A percentile compares a stretch with the other conserved stretches of the same genome.
Evolutionary conservation across 2,888 invertebrate genomes (phyloP).

Genomic region (Deilephila porcellus): DNA sequence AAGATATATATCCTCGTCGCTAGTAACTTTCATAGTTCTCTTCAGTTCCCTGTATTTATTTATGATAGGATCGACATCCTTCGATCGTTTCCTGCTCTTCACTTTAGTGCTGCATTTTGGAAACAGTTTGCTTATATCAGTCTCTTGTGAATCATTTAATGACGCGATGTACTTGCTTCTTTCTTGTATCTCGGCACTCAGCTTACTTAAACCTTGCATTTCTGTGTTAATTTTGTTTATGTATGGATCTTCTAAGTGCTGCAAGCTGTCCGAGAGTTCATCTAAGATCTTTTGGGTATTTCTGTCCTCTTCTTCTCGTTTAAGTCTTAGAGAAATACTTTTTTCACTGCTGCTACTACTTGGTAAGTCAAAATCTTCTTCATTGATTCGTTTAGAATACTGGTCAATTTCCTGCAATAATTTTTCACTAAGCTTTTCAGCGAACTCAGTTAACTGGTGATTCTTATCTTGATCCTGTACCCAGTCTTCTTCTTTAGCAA

Average conservation of each 20-base stretch:
- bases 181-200: slow-evolving; percentile 85
- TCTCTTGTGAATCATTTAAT: slow-evolving; percentile 80
- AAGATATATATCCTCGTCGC: slow-evolving; percentile 74
- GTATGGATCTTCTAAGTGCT: slow-evolving; percentile 86
- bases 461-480: slow-evolving; percentile 85
- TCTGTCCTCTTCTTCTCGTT: slow-evolving; percentile 78
- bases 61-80: slow-evolving; percentile 79
- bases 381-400: slow-evolving; percentile 81
- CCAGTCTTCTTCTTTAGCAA: slow-evolving; percentile 84
- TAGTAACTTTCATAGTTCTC: slow-evolving; percentile 76
- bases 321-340: slow-evolving; percentile 80
- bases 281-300: slow-evolving; percentile 80
- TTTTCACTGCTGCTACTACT: slow-evolving; percentile 82
- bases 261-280: slow-evolving; percentile 79
- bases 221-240: slow-evolving; percentile 85
- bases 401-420: slow-evolving; percentile 91
- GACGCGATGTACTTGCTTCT: slow-evolving; percentile 84
- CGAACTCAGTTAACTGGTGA: slow-evolving; percentile 90
- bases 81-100: slow-evolving; percentile 80
- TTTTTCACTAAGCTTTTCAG: slow-evolving; percentile 92
- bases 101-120: slow-evolving; percentile 80
- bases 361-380: slow-evolving; percentile 81
- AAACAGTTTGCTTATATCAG: slow-evolving; percentile 76
- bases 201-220: slow-evolving; percentile 83
- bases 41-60: slow-evolving; percentile 80